Evolutionary conservation across 2,797 vertebrate species (phyloP).

Genomic region (Lepus townsendii): DNA sequence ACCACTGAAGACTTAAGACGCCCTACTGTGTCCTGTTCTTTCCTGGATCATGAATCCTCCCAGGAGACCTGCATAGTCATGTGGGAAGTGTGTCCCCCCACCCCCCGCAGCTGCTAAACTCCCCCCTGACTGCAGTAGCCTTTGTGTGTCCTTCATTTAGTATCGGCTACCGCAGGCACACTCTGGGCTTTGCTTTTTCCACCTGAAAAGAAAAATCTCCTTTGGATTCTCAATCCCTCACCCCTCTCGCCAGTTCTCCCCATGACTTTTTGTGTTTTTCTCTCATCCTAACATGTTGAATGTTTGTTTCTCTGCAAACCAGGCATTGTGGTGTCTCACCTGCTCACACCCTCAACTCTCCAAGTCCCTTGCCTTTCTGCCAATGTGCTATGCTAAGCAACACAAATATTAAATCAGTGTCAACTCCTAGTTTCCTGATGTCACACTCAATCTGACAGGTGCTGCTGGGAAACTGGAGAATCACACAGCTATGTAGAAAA

Average conservation of each 20-base stretch:
- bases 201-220: neutral
- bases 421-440: neutral
- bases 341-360: neutral
- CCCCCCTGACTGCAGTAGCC: neutral
- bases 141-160: neutral
- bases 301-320: neutral
- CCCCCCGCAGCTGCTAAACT: neutral
- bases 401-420: neutral
- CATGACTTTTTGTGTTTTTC: neutral
- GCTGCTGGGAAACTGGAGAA: neutral
- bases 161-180: rapidly evolving
- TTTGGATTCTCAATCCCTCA: neutral
- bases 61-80: neutral
- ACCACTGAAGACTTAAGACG: neutral
- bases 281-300: neutral
- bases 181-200: neutral
- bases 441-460: neutral
- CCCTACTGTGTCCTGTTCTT: neutral
- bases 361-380: neutral
- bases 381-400: neutral
- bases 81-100: rapidly evolving
- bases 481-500: neutral
- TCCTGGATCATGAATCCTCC: neutral
- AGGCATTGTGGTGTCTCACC: neutral
- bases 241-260: neutral